These are phyloP conservation scores for Pissodes strobi DNA, from an alignment of 1,140 invertebrate species.

Conservation along the genomic window DNA sequence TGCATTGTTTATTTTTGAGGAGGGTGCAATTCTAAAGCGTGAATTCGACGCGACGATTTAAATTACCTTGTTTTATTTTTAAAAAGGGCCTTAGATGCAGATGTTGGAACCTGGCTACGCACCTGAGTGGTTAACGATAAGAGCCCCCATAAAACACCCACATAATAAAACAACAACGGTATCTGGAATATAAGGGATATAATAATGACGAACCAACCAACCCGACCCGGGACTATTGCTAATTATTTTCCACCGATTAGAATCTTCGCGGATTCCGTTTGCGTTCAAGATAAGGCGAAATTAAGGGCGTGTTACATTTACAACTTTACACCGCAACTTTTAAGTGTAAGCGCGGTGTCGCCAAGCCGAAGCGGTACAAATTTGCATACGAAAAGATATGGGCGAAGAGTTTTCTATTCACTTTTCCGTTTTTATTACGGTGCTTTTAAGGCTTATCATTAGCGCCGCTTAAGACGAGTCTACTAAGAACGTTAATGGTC, in stretches of 20 bases:
- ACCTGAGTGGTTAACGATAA: too few species aligned
- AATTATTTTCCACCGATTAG: slow-evolving; percentile 20
- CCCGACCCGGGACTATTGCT: too few species aligned
- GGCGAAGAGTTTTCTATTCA: slow-evolving; percentile 17
- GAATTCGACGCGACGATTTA: too few species aligned
- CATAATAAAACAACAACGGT: too few species aligned
- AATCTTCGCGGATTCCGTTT: slow-evolving; percentile 17
- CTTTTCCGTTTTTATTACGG: slow-evolving; percentile 9
- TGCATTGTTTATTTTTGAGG: slow-evolving; percentile 19
- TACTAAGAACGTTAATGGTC: not conserved
- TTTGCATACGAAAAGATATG: slow-evolving; percentile 22
- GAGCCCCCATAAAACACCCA: too few species aligned
- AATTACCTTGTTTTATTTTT: too few species aligned
- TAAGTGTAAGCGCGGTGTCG: slow-evolving; percentile 23
- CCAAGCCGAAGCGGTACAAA: slow-evolving; percentile 8
- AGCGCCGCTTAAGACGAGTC: too few species aligned
- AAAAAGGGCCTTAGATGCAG: too few species aligned
- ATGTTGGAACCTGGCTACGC: too few species aligned
- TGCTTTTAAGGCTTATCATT: slow-evolving; percentile 3
- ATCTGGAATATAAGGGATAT: too few species aligned
- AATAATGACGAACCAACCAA: too few species aligned
- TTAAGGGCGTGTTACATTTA: slow-evolving; percentile 29
- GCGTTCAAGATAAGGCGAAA: slow-evolving; percentile 14
- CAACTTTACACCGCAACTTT: slow-evolving; percentile 28
- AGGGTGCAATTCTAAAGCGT: slow-evolving; percentile 1